Percentiles rank a stretch among this genome's conserved stretches.
Evolutionary conservation across 2,888 invertebrate species (phyloP).

Genomic region (Tiliacea aurago): DNA sequence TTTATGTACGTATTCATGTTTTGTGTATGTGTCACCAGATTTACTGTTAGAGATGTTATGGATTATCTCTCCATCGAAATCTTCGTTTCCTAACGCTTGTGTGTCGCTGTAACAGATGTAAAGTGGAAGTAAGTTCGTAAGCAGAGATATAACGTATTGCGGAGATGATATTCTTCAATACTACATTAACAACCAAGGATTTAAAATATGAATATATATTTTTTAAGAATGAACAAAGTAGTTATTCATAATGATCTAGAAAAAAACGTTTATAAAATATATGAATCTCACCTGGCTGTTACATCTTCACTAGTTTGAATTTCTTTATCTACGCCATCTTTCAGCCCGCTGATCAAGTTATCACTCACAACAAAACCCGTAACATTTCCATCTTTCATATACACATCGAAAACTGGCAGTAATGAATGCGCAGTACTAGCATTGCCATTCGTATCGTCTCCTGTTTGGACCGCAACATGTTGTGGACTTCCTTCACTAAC

Average conservation of each 20-base stretch:
- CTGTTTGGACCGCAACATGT: conserved; percentile 65
- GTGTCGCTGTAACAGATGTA: conserved; percentile 50
- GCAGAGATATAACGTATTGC: background rate
- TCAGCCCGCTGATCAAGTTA: conserved; percentile 54
- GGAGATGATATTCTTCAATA: background rate
- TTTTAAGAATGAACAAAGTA: background rate
- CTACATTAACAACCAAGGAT: background rate
- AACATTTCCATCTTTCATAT: conserved; percentile 74
- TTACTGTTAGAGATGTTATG: conserved; percentile 29
- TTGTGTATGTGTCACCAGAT: conserved; percentile 52
- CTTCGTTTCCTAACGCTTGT: conserved; percentile 52
- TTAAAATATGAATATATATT: background rate
- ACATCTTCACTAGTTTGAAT: conserved; percentile 63
- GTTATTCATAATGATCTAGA: background rate
- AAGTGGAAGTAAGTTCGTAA: conserved; percentile 11
- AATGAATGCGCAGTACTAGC: conserved; percentile 62
- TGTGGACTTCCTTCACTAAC: conserved; percentile 48
- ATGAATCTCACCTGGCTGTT: conserved; percentile 50
- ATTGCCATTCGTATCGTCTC: conserved; percentile 36
- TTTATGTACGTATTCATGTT: conserved; percentile 73
- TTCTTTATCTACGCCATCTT: conserved; percentile 64
- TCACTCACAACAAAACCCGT: conserved; percentile 71
- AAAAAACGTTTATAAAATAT: background rate
- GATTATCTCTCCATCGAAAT: conserved; percentile 43
- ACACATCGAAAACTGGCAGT: conserved; percentile 72